Percentiles rank a stretch among this genome's conserved stretches.
Evolutionary conservation across 2,797 vertebrate species (phyloP).

Genomic region (Microhierax caerulescens): DNA sequence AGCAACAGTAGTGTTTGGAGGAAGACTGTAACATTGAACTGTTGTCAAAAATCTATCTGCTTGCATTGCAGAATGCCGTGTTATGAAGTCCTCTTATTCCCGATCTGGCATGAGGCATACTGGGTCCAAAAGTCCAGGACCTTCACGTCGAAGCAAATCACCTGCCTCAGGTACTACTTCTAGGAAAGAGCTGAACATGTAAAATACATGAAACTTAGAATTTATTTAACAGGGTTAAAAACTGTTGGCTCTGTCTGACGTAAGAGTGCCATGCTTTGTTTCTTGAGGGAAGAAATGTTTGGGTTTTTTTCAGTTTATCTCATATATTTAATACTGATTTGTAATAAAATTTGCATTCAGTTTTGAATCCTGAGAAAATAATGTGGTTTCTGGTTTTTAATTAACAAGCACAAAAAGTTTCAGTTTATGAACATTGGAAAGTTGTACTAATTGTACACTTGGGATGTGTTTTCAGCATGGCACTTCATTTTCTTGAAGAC

Average conservation of each 20-base stretch:
- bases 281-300: background rate
- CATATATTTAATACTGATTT: background rate
- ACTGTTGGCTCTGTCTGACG: background rate
- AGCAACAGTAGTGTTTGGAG: background rate
- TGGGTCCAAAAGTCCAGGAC: constrained; percentile 86
- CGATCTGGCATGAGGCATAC: constrained; percentile 76
- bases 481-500: background rate
- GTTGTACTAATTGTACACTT: background rate
- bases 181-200: background rate
- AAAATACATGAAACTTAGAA: background rate
- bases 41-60: background rate
- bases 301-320: background rate
- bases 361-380: background rate
- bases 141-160: constrained; percentile 89
- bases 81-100: constrained; percentile 87
- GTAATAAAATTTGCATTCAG: background rate
- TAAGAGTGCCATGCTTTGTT: background rate
- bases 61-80: constrained; percentile 85
- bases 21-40: background rate
- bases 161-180: constrained; percentile 84
- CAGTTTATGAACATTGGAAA: background rate
- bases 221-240: background rate
- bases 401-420: background rate
- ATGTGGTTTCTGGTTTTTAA: background rate
- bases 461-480: background rate